Evolutionary conservation across 2,797 vertebrate genomes (phyloP).

Genomic region (Myiotriccus ornatus): DNA sequence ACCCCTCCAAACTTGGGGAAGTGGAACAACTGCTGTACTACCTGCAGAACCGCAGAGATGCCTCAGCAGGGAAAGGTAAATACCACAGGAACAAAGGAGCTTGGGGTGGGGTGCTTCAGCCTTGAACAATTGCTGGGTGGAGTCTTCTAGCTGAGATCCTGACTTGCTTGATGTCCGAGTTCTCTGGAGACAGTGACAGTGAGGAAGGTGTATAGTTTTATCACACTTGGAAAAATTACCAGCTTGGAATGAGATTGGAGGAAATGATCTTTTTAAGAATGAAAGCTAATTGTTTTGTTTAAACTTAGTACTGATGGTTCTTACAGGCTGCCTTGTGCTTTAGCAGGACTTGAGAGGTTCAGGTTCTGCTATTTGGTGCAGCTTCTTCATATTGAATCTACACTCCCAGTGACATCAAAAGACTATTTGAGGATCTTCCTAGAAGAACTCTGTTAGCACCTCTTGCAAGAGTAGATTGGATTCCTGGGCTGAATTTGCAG

Average conservation of each 20-base stretch:
- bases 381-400: neutral
- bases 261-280: neutral
- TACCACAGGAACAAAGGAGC: neutral
- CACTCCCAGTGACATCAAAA: neutral
- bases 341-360: neutral
- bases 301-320: neutral
- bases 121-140: neutral
- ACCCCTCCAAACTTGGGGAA: constrained; percentile 85
- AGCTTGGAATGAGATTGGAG: neutral
- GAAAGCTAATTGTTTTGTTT: neutral
- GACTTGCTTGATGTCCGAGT: neutral
- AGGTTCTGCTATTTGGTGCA: neutral
- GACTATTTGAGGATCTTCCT: neutral
- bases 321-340: neutral
- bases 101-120: neutral
- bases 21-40: constrained; percentile 93
- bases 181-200: neutral
- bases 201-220: neutral
- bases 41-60: constrained; percentile 88
- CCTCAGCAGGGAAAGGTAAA: constrained; percentile 76
- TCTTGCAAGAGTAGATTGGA: neutral
- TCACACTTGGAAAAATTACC: neutral
- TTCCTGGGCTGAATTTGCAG: neutral
- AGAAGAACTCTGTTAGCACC: neutral
- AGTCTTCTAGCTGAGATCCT: neutral